Conservation (phyloP, 1,140 invertebrate genomes). For the Tenebrio molitor region DNA sequence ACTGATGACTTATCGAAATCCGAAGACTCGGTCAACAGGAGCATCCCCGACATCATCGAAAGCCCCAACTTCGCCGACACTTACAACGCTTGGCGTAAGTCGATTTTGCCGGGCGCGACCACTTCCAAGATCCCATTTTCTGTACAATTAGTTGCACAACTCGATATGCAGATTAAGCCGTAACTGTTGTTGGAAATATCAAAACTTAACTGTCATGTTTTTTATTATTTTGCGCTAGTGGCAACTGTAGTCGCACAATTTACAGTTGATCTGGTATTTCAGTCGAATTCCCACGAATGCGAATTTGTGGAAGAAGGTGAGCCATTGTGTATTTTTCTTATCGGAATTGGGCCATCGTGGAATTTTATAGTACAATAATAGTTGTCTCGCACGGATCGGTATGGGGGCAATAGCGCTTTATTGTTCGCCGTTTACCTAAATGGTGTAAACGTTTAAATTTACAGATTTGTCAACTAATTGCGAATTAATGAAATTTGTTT, state of each 20-base stretch:
- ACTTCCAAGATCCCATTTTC: too few relatives aligned
- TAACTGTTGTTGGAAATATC: conserved; percentile 22
- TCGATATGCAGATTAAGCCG: conserved; percentile 31
- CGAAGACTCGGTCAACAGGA: conserved; percentile 48
- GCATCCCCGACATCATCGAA: conserved; percentile 30
- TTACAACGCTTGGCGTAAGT: conserved; percentile 57
- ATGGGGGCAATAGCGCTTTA: conserved; percentile 1
- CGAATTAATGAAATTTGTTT: conserved; percentile 2
- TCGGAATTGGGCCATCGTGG: conserved; percentile 17
- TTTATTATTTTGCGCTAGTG: conserved; percentile 6
- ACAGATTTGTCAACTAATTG: conserved; percentile 19
- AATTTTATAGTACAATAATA: conserved; percentile 23
- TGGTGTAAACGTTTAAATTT: conserved; percentile 4
- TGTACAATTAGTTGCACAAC: conserved; percentile 1
- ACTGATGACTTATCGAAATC: conserved; percentile 54
- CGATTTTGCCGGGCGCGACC: not conserved
- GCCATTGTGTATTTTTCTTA: conserved; percentile 32
- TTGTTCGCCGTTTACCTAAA: conserved; percentile 4
- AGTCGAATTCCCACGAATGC: conserved; percentile 10
- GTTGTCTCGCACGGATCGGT: conserved; percentile 1
- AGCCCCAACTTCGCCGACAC: conserved; percentile 53
- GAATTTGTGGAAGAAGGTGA: not conserved
- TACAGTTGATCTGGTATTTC: conserved; percentile 24
- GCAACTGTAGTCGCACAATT: not conserved
- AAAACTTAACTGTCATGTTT: conserved; percentile 32